Conservation (phyloP, 2,888 invertebrate genomes). For the Hyposoter didymator region DNA sequence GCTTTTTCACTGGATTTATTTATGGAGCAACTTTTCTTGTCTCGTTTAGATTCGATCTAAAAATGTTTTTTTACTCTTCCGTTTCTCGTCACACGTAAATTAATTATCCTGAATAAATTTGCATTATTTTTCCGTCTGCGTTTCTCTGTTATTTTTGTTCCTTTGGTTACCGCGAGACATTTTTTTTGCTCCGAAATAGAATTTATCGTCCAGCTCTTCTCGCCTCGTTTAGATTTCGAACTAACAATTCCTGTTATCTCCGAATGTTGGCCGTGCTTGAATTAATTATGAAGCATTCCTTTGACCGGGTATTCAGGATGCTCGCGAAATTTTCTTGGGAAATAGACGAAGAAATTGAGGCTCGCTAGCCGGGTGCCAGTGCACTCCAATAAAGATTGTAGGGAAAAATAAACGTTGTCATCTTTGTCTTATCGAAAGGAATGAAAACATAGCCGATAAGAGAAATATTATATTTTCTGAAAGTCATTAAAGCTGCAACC, state of each 20-base stretch:
- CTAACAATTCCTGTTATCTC: conserved; percentile 16
- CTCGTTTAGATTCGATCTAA: conserved; percentile 9
- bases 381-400: neutral
- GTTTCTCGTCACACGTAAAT: conserved; percentile 8
- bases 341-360: neutral
- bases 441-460: neutral
- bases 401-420: neutral
- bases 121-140: conserved; percentile 5
- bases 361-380: too few species aligned
- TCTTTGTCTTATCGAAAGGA: neutral
- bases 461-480: neutral
- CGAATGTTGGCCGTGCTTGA: conserved; percentile 48
- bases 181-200: neutral
- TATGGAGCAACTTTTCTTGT: conserved; percentile 8
- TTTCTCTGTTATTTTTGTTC: neutral
- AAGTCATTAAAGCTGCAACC: conserved; percentile 56
- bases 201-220: conserved; percentile 20
- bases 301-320: conserved; percentile 1
- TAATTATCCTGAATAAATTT: conserved; percentile 36
- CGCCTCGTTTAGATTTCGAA: conserved; percentile 31
- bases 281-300: conserved; percentile 55
- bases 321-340: neutral
- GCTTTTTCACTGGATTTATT: conserved; percentile 7
- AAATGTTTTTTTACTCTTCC: neutral
- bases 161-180: neutral